These are phyloP conservation scores for Mizuhopecten yessoensis DNA, from an alignment of 1,140 invertebrate genomes.

Conservation along the genomic window DNA sequence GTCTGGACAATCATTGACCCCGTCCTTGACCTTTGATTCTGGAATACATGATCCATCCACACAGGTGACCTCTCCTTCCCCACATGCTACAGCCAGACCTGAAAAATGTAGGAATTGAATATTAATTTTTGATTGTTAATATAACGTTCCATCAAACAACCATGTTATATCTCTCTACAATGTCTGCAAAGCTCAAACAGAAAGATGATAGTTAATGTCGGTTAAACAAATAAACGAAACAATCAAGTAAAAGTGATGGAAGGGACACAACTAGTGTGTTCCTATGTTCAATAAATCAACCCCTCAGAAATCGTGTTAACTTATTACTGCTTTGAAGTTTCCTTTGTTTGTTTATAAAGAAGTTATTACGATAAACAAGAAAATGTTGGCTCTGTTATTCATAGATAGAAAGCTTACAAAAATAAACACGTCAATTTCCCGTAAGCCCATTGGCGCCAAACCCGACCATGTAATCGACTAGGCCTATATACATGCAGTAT, in stretches of 20 bases:
- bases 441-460: not conserved
- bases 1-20: not conserved
- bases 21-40: not conserved
- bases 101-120: no score
- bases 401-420: not conserved
- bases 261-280: not conserved
- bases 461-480: no score
- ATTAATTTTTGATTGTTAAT: no score
- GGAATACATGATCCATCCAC: slow-evolving; percentile 7
- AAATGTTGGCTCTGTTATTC: not conserved
- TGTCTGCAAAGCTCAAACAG: no score
- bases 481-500: no score
- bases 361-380: not conserved
- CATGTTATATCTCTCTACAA: no score
- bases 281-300: not conserved
- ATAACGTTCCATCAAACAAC: no score
- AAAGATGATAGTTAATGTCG: not conserved
- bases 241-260: no score
- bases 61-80: not conserved
- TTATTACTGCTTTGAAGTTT: not conserved
- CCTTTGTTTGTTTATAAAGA: not conserved
- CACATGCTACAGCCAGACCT: not conserved
- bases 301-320: not conserved
- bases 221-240: not conserved
- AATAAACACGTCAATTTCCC: not conserved